These are phyloP conservation scores for Onychorhynchus coronatus DNA, from an alignment of 2,113 vertebrate genomes.

Conservation along the genomic window DNA sequence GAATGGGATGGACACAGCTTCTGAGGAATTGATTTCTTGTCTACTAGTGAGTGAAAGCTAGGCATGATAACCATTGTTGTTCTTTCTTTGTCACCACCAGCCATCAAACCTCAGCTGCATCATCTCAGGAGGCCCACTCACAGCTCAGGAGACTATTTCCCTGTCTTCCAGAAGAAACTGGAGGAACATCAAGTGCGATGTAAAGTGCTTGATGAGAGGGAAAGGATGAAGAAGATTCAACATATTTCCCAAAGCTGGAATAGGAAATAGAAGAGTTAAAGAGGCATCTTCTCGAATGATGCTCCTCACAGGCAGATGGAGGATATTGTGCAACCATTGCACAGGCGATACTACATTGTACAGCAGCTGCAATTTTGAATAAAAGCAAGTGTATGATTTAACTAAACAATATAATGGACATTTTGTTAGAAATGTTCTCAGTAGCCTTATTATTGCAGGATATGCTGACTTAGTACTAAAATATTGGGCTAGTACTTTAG, in stretches of 20 bases:
- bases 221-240: slow-evolving; percentile 86
- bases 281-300: neutral
- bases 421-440: neutral
- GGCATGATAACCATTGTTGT: neutral
- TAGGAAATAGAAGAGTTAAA: slow-evolving; percentile 65
- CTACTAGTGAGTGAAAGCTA: neutral
- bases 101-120: slow-evolving; percentile 71
- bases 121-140: slow-evolving; percentile 79
- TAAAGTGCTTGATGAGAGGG: slow-evolving; percentile 82
- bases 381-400: neutral
- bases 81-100: slow-evolving; percentile 55
- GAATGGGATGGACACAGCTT: neutral
- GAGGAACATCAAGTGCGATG: slow-evolving; percentile 66
- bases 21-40: neutral
- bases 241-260: slow-evolving; percentile 84
- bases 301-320: neutral
- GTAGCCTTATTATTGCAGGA: neutral
- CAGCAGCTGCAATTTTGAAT: neutral
- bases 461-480: neutral
- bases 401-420: neutral
- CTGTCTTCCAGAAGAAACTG: slow-evolving; percentile 66
- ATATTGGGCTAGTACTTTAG: neutral
- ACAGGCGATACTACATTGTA: neutral
- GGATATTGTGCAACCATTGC: neutral
- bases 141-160: slow-evolving; percentile 72